Percentiles rank a stretch among this genome's conserved stretches.
phyloP scores from a whole-genome alignment of 2,888 invertebrate species.

The Frankliniella intonsa region DNA sequence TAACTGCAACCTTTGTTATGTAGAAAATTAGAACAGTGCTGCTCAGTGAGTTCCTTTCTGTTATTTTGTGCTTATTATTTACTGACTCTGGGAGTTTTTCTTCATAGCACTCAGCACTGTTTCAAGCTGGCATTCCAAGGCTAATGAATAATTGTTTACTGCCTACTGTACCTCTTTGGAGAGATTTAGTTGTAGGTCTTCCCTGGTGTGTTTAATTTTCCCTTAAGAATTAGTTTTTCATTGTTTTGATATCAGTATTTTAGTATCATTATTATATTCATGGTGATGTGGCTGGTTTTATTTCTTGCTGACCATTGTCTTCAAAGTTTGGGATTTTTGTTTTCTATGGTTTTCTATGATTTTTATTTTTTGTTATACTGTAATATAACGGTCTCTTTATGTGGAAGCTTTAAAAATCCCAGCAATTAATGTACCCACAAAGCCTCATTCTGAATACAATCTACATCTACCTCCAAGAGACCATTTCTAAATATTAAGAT shows the following conservation, averaged over 20 bases:
- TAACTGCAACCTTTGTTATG: slow-evolving; percentile 45
- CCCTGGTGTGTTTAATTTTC: not conserved
- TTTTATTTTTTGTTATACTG: not conserved
- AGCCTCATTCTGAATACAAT: not conserved
- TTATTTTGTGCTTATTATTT: not conserved
- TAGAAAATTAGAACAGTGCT: not conserved
- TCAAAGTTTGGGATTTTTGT: not conserved
- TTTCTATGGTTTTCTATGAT: not conserved
- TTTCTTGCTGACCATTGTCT: not conserved
- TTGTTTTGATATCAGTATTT: not conserved
- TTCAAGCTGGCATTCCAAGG: not conserved
- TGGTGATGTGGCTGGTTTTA: not conserved
- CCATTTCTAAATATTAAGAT: not conserved
- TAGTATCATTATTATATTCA: not conserved
- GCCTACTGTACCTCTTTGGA: not conserved
- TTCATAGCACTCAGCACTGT: not conserved
- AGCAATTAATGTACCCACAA: not conserved
- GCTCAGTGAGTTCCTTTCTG: not conserved
- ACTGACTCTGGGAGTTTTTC: not conserved
- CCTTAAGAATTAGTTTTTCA: not conserved
- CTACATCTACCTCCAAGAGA: not conserved
- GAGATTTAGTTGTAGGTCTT: not conserved
- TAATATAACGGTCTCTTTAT: not conserved
- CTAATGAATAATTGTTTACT: not conserved
- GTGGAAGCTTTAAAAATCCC: not conserved